Percentiles rank a stretch among this genome's conserved stretches.
Conservation (phyloP, 2,113 vertebrate genomes). For the Serinus canaria region DNA sequence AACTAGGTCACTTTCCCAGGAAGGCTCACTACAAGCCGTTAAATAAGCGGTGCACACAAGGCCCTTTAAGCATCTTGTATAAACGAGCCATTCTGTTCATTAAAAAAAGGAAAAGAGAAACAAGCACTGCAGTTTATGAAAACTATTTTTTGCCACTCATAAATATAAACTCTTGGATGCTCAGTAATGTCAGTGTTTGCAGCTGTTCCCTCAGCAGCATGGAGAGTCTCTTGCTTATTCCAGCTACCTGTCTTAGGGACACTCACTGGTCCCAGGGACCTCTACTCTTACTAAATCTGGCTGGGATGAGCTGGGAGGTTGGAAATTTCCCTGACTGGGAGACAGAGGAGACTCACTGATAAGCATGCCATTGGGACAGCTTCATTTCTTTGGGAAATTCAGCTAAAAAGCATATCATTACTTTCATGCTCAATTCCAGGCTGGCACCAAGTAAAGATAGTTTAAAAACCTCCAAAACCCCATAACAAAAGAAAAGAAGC, state of each 20-base stretch:
- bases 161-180: constrained; percentile 11
- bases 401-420: accelerated
- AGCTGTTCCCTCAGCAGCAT: constrained; percentile 1
- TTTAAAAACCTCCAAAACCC: accelerated
- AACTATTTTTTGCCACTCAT: constrained; percentile 9
- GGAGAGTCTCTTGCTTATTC: neutral
- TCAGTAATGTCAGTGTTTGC: neutral
- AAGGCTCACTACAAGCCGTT: neutral
- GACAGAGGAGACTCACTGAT: neutral
- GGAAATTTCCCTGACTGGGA: neutral
- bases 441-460: neutral
- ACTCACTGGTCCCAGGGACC: neutral
- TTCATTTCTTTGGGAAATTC: neutral
- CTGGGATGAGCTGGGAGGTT: neutral
- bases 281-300: neutral
- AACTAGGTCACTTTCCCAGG: constrained; percentile 68
- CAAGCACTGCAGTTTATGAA: neutral
- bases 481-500: neutral
- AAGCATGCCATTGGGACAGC: neutral
- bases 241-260: neutral
- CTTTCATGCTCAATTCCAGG: neutral
- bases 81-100: neutral
- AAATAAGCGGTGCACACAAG: constrained; percentile 10
- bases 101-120: neutral
- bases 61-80: neutral